Percentiles rank a stretch among this genome's conserved stretches.
These are phyloP conservation scores for Oxycera nigricornis DNA, from an alignment of 2,888 invertebrate genomes.

Conservation along the genomic window DNA sequence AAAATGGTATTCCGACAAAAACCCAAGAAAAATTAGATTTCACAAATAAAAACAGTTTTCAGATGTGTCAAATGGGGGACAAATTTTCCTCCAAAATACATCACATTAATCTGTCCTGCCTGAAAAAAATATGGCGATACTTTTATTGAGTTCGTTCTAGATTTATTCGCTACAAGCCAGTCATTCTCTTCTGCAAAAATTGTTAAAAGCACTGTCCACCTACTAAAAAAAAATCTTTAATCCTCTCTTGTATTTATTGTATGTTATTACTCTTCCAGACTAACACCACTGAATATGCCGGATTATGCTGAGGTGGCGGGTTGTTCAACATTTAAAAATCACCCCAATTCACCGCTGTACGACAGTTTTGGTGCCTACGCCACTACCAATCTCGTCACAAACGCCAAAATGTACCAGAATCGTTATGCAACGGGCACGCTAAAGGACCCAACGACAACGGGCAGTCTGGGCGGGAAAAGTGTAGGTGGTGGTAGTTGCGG, in stretches of 20 bases:
- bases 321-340: conserved; percentile 62
- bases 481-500: conserved; percentile 53
- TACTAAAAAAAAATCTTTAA: neutral
- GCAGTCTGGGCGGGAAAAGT: conserved; percentile 52
- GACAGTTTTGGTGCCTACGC: conserved; percentile 62
- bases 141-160: conserved; percentile 33
- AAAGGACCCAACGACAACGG: conserved; percentile 50
- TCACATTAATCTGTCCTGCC: neutral
- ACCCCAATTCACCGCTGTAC: conserved; percentile 55
- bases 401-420: conserved; percentile 61
- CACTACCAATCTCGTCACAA: conserved; percentile 62
- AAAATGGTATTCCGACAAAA: too few species aligned
- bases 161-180: neutral
- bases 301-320: conserved; percentile 62
- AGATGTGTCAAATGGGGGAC: too few species aligned
- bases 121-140: conserved; percentile 2
- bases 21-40: too few species aligned
- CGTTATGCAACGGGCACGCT: conserved; percentile 54
- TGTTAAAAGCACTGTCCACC: neutral
- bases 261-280: conserved; percentile 53
- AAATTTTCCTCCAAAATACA: too few species aligned
- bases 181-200: neutral
- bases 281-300: conserved; percentile 62
- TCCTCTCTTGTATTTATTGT: too few species aligned
- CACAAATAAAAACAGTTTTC: too few species aligned